These are phyloP conservation scores for Heliconius erato DNA, from an alignment of 2,888 invertebrate species.

Conservation along the genomic window DNA sequence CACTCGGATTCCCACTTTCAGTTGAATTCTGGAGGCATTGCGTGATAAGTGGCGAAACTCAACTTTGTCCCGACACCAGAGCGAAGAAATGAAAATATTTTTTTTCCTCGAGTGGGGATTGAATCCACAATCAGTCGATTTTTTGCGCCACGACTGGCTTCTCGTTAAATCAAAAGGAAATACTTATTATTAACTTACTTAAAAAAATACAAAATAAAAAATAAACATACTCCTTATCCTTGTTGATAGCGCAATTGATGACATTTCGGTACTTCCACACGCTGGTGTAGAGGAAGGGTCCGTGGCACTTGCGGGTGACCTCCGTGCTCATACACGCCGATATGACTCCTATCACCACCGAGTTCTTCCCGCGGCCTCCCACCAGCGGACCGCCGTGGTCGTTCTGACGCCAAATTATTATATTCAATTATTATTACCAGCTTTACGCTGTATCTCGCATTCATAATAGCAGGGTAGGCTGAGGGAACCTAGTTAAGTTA, in stretches of 20 bases:
- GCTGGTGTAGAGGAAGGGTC: constrained; percentile 77
- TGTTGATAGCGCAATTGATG: constrained; percentile 74
- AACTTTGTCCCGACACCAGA: no score
- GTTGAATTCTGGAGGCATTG: no score
- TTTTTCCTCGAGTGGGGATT: no score
- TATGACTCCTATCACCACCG: constrained; percentile 72
- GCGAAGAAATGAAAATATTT: no score
- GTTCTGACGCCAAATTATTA: constrained; percentile 61
- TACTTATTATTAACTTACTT: no score
- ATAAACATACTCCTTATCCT: constrained; percentile 63
- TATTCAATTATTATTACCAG: background rate
- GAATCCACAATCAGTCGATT: no score
- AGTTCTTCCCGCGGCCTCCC: constrained; percentile 67
- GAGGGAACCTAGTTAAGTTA: no score
- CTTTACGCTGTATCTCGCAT: background rate
- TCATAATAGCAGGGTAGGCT: no score
- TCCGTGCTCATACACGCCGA: constrained; percentile 70
- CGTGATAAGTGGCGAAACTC: no score
- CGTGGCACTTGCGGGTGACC: constrained; percentile 67
- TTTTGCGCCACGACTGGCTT: no score
- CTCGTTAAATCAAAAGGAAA: no score
- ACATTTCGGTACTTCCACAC: constrained; percentile 68
- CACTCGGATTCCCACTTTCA: no score
- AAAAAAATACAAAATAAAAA: background rate
- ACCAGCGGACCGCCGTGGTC: constrained; percentile 80